A percentile compares a stretch with the other conserved stretches of the same genome.
phyloP scores from a whole-genome alignment of 2,888 invertebrate species.

The Drosophila parthenogenetica region DNA sequence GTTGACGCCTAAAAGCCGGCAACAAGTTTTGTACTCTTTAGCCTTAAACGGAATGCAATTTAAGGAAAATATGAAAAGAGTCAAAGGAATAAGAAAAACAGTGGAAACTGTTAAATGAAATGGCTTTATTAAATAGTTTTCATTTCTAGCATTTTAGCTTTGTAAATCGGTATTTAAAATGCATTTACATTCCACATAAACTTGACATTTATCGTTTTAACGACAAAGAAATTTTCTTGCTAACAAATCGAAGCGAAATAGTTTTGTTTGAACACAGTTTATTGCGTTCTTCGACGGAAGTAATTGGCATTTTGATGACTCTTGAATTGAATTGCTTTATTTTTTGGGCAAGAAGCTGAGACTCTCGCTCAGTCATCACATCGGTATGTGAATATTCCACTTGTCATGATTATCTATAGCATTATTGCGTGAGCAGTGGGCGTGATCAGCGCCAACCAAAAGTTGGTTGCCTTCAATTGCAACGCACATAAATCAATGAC shows the following conservation, averaged over 20 bases:
- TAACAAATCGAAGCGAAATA: not conserved
- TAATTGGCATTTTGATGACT: conserved; percentile 11
- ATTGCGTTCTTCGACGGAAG: not conserved
- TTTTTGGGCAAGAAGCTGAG: not conserved
- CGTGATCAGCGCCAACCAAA: conserved; percentile 29
- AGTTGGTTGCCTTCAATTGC: conserved; percentile 56
- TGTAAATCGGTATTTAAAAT: not conserved
- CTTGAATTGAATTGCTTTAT: conserved; percentile 36
- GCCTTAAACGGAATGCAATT: conserved; percentile 39
- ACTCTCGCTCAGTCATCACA: not conserved
- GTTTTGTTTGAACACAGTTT: not conserved
- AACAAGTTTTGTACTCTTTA: conserved; percentile 46
- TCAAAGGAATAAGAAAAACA: not conserved
- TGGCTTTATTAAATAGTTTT: conserved; percentile 13
- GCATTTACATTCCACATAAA: too few species aligned
- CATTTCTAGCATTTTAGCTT: not conserved
- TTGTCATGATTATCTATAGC: conserved; percentile 68
- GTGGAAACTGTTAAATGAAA: not conserved
- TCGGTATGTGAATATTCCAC: conserved; percentile 3
- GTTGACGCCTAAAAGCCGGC: conserved; percentile 47
- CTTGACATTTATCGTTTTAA: not conserved
- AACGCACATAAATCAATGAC: conserved; percentile 77
- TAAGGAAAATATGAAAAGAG: conserved; percentile 35
- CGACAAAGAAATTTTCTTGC: conserved; percentile 1
- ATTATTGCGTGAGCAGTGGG: conserved; percentile 59